phyloP scores from a whole-genome alignment of 2,113 vertebrate genomes.

The Aphyosemion australe region DNA sequence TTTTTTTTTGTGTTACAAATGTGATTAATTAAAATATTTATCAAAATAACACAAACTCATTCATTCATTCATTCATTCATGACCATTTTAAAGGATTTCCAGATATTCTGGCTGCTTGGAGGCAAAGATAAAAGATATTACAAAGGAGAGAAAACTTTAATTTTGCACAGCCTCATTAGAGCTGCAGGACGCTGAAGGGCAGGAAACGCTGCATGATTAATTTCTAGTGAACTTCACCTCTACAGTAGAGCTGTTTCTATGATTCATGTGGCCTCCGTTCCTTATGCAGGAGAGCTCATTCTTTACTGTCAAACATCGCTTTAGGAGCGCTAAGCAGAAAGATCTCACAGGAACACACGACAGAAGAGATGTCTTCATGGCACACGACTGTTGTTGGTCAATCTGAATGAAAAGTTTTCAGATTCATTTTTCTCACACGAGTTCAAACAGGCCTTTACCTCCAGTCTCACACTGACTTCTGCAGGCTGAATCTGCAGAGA shows the following conservation, averaged over 20 bases:
- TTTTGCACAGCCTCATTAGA: slow-evolving; percentile 9
- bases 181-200: slow-evolving; percentile 20
- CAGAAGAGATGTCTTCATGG: slow-evolving; percentile 9
- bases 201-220: slow-evolving; percentile 36
- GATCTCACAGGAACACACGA: slow-evolving; percentile 14
- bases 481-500: slow-evolving; percentile 35
- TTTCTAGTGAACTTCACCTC: slow-evolving; percentile 19
- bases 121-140: neutral
- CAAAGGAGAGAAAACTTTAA: neutral
- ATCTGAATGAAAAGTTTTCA: slow-evolving; percentile 17
- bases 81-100: neutral
- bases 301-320: slow-evolving; percentile 19
- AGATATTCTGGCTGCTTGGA: neutral
- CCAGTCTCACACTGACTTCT: slow-evolving; percentile 19
- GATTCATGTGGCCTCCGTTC: slow-evolving; percentile 7
- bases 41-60: no score
- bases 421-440: slow-evolving; percentile 29
- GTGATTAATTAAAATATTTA: no score
- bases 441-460: slow-evolving; percentile 37
- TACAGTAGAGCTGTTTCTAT: slow-evolving; percentile 10
- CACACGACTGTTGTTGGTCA: slow-evolving; percentile 14
- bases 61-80: neutral
- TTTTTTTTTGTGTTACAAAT: no score
- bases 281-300: slow-evolving; percentile 12
- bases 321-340: slow-evolving; percentile 20